These are phyloP conservation scores for Habropoda laboriosa DNA, from an alignment of 1,140 invertebrate species.

Conservation along the genomic window DNA sequence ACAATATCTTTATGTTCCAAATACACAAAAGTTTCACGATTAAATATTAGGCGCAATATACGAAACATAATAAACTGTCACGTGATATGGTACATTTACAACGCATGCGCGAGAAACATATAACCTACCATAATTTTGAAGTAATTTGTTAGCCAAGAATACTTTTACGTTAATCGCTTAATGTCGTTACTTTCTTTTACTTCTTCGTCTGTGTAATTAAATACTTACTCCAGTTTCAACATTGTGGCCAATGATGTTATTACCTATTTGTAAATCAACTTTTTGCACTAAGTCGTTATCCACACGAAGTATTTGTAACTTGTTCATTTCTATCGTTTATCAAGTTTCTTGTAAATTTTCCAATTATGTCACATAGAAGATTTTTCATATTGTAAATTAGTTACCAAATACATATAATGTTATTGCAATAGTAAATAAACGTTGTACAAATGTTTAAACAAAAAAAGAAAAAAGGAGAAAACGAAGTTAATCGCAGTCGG, in stretches of 20 bases:
- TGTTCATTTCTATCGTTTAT: slow-evolving; percentile 45
- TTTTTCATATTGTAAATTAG: slow-evolving; percentile 6
- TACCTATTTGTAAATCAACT: slow-evolving; percentile 60
- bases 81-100: not conserved
- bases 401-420: slow-evolving; percentile 26
- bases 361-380: not conserved
- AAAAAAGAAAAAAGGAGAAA: not conserved
- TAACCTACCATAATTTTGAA: not conserved
- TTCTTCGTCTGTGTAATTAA: not conserved
- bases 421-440: not conserved
- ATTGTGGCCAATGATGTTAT: slow-evolving; percentile 61
- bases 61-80: not conserved
- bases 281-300: slow-evolving; percentile 62
- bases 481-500: slow-evolving; percentile 18
- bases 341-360: not conserved
- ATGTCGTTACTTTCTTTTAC: not conserved
- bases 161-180: not conserved
- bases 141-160: no score
- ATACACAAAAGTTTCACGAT: not conserved
- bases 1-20: no score
- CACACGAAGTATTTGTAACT: slow-evolving; percentile 64
- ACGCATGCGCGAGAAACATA: slow-evolving; percentile 2
- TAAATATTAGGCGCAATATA: not conserved
- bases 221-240: slow-evolving; percentile 56
- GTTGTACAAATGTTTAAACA: not conserved